Percentiles rank a stretch among this genome's conserved stretches.
These are phyloP conservation scores for Cerastis rubricosa DNA, from an alignment of 2,888 invertebrate genomes.

Conservation along the genomic window DNA sequence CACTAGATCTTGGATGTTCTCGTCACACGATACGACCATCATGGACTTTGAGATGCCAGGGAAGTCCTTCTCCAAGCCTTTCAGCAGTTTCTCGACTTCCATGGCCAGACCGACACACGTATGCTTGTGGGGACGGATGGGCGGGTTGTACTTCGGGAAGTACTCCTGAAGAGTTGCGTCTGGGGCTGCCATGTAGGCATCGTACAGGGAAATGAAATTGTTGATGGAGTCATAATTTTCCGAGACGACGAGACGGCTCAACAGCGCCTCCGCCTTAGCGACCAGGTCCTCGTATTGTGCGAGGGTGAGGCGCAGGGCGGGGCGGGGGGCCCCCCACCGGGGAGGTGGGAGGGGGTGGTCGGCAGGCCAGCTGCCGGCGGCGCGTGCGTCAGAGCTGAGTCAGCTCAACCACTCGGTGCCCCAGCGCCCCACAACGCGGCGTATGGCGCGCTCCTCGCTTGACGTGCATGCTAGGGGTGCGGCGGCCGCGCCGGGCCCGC, in stretches of 20 bases:
- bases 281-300: conserved; percentile 95
- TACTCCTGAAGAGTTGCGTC: conserved; percentile 93
- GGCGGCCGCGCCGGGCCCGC: conserved; percentile 76
- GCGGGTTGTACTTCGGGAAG: conserved; percentile 95
- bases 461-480: conserved; percentile 81
- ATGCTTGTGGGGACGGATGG: conserved; percentile 95
- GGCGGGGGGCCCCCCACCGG: conserved; percentile 88
- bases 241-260: conserved; percentile 95
- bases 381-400: conserved; percentile 93
- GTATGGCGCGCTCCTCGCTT: conserved; percentile 87
- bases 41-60: conserved; percentile 93
- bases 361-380: conserved; percentile 85
- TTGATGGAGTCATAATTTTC: conserved; percentile 97
- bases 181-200: conserved; percentile 92
- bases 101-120: conserved; percentile 97
- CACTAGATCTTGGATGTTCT: conserved; percentile 92
- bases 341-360: conserved; percentile 88
- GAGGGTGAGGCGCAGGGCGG: conserved; percentile 93
- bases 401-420: conserved; percentile 99
- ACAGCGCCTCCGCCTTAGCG: conserved; percentile 95
- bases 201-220: conserved; percentile 94
- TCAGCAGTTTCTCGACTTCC: conserved; percentile 94
- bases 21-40: conserved; percentile 96
- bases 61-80: conserved; percentile 91
- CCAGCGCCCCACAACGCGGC: conserved; percentile 95